A percentile compares a stretch with the other conserved stretches of the same genome.
Evolutionary conservation across 2,888 invertebrate genomes (phyloP).

Genomic region (Dioctria rufipes): DNA sequence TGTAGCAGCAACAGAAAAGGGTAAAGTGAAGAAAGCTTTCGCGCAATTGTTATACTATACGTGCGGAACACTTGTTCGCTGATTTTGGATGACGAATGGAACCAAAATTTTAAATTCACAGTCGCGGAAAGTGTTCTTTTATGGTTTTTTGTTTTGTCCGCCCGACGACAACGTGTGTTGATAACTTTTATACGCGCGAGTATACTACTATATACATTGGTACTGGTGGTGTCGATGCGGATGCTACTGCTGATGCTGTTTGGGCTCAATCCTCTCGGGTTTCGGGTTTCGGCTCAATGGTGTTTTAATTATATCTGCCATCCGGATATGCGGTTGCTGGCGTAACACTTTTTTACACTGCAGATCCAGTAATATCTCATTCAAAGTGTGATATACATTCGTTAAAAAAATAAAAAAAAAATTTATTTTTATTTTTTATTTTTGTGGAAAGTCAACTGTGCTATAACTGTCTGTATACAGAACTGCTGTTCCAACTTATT

Average conservation of each 20-base stretch:
- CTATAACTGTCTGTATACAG: too few relatives aligned
- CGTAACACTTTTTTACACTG: slow-evolving; percentile 35
- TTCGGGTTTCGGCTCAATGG: slow-evolving; percentile 42
- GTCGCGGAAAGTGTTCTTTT: slow-evolving; percentile 28
- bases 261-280: slow-evolving; percentile 28
- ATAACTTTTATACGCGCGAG: neutral
- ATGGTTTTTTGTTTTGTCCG: slow-evolving; percentile 8
- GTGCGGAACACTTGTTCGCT: slow-evolving; percentile 47
- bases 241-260: neutral
- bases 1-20: neutral
- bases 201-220: neutral
- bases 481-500: too few relatives aligned
- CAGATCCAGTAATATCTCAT: slow-evolving; percentile 41
- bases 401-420: slow-evolving; percentile 13
- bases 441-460: too few relatives aligned
- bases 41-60: slow-evolving; percentile 29
- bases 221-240: neutral
- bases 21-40: slow-evolving; percentile 1
- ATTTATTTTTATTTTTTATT: too few relatives aligned
- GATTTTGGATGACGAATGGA: slow-evolving; percentile 51
- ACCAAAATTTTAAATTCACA: slow-evolving; percentile 50
- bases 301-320: slow-evolving; percentile 44
- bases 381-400: slow-evolving; percentile 35
- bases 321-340: slow-evolving; percentile 37
- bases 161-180: neutral